Base-by-base conservation (phyloP, 2,113 vertebrate genomes). In the Phalacrocorax pelagicus region DNA sequence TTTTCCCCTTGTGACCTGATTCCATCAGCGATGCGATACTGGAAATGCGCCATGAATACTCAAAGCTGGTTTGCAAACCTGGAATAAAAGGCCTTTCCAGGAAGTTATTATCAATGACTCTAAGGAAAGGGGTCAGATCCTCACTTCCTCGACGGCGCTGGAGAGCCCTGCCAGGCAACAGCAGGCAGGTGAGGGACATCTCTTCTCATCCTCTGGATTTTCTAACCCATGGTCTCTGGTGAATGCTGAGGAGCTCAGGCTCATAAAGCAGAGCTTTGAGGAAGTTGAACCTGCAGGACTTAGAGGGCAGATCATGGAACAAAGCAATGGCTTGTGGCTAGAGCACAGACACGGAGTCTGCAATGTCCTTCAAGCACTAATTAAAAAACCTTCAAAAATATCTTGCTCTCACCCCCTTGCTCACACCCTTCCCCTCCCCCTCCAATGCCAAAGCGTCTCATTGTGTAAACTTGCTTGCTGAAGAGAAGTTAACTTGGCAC, bases 401-500 rank as follows among this genome's bases (percentile, higher is more conserved):
- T 78, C 70, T 79, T 67, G 34, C 44, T 74, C 62, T 84, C 55
- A 61, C 52, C 59, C 85, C 78, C 46, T 81, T 84, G 87, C 90
- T 97, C 74, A 87, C 73, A 67, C 78, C 84, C 88, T 72, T 26
- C 32, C 77, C 63, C 40, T 58, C 54, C 57, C 58, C 81, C 51
- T 46, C 69, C 9, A 54, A 57, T 1, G 78, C 78, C 96, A 92
- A 86, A 90, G 75, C 34, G 32, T 96, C 96, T 93, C 95, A 92
- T 97, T 97, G 97, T 97, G 95, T 97, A 98, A 98, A 98, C 98
- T 98, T 96, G 97, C 97, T 97, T 92, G 98, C 98, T 97, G 97
- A 97, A 96, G 97, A 98, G 98, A 98, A 98, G 97, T 98, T 97
- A 98, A 97, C 97, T 98, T 98, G 98, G 98, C 98, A 98, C 97